A percentile compares a stretch with the other conserved stretches of the same genome.
These are phyloP conservation scores for Microcaecilia unicolor DNA, from an alignment of 2,797 vertebrate species.

Conservation along the genomic window DNA sequence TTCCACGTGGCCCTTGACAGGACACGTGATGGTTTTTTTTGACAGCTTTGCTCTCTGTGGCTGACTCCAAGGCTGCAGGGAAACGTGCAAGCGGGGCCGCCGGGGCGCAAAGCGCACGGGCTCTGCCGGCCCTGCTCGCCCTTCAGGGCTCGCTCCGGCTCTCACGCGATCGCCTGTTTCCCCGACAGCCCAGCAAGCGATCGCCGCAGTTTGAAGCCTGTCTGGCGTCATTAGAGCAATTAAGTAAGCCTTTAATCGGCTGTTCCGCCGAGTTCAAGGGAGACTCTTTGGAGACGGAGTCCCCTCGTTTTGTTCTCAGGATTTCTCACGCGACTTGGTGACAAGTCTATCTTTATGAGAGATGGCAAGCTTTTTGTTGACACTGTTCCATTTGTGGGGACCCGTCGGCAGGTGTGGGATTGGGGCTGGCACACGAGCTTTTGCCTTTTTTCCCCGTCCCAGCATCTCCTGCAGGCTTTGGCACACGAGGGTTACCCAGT, in stretches of 20 bases:
- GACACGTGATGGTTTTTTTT: slow-evolving; percentile 92
- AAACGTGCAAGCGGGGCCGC: slow-evolving; percentile 3
- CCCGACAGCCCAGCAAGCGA: slow-evolving; percentile 64
- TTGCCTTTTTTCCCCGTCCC: slow-evolving; percentile 58
- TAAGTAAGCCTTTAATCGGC: slow-evolving; percentile 99
- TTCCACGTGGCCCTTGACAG: slow-evolving; percentile 92
- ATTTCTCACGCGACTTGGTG: slow-evolving; percentile 98
- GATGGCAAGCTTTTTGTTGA: slow-evolving; percentile 87
- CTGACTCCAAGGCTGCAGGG: no score
- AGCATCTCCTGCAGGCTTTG: slow-evolving; percentile 76
- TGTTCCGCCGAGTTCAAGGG: slow-evolving; percentile 98
- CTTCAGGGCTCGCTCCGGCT: slow-evolving; percentile 64
- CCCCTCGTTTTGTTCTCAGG: slow-evolving; percentile 88
- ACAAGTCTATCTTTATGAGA: slow-evolving; percentile 90
- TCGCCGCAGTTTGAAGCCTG: slow-evolving; percentile 89
- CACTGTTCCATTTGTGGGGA: slow-evolving; percentile 74
- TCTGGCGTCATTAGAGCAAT: slow-evolving; percentile 98
- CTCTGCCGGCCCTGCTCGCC: slow-evolving; percentile 59
- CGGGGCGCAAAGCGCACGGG: slow-evolving; percentile 55
- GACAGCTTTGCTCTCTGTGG: no score
- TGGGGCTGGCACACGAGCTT: slow-evolving; percentile 86
- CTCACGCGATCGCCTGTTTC: slow-evolving; percentile 78
- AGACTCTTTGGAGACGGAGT: slow-evolving; percentile 89
- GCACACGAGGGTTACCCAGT: slow-evolving; percentile 83
- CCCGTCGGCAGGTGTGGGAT: slow-evolving; percentile 88